Evolutionary conservation across 2,797 vertebrate species (phyloP).

Genomic region (Odontamblyopus lacepedii): DNA sequence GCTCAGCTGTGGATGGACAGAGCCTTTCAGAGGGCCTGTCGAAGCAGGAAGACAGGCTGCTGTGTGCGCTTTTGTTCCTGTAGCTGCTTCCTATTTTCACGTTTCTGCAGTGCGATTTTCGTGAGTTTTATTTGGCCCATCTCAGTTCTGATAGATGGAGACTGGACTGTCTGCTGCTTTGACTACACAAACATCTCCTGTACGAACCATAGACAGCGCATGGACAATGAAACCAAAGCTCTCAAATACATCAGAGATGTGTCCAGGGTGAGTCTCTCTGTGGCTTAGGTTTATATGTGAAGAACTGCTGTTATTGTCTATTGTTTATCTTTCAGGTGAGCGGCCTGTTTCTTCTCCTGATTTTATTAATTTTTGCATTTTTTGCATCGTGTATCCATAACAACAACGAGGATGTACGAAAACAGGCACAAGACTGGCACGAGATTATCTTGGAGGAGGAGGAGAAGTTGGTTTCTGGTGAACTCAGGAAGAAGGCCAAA

Average conservation of each 20-base stretch:
- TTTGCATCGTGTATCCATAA: neutral
- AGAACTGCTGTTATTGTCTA: neutral
- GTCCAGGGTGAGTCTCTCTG: neutral
- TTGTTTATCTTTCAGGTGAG: neutral
- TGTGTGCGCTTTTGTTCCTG: neutral
- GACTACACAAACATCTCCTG: neutral
- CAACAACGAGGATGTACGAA: neutral
- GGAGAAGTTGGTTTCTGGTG: neutral
- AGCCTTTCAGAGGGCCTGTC: neutral
- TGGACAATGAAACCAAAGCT: fast-evolving
- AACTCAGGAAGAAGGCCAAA: neutral
- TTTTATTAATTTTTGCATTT: neutral
- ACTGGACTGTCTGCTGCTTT: neutral
- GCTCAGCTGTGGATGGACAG: neutral
- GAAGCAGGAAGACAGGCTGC: neutral
- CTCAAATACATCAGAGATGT: neutral
- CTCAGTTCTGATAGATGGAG: neutral
- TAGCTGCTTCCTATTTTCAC: neutral
- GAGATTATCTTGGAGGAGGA: neutral
- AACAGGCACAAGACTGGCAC: neutral
- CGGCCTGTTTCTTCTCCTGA: neutral
- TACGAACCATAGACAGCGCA: neutral
- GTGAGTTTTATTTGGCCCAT: neutral
- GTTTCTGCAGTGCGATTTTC: neutral
- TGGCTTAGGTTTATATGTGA: neutral